These are phyloP conservation scores for Augiades crinisus DNA, from an alignment of 2,888 invertebrate species.

Conservation along the genomic window DNA sequence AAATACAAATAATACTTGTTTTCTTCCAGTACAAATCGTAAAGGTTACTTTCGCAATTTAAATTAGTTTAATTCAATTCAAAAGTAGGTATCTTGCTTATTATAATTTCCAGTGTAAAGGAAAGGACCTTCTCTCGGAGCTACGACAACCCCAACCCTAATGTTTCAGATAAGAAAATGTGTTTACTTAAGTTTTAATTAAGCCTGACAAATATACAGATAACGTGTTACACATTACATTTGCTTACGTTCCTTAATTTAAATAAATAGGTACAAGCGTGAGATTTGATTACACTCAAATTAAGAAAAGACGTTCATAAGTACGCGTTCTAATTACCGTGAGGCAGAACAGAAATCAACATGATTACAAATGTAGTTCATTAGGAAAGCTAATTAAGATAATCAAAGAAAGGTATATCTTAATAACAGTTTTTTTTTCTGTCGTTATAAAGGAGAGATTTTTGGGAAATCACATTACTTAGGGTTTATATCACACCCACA, in stretches of 20 bases:
- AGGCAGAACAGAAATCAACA: neutral
- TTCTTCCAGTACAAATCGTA: no score
- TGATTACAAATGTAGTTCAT: neutral
- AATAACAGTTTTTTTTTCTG: neutral
- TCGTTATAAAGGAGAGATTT: no score
- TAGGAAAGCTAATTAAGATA: neutral
- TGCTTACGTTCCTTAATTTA: neutral
- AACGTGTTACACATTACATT: neutral
- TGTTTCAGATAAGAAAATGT: slow-evolving; percentile 18
- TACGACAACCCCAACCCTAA: neutral
- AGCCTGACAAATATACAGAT: slow-evolving; percentile 18
- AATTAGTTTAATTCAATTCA: neutral
- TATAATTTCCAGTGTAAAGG: slow-evolving; percentile 51
- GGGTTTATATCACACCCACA: no score
- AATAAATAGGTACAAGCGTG: neutral
- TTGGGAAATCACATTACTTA: no score
- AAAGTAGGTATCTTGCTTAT: neutral
- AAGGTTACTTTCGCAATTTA: neutral
- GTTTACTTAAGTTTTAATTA: slow-evolving; percentile 31
- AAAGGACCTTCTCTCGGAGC: neutral
- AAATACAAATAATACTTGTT: no score
- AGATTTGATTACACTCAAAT: neutral
- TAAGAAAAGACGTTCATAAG: neutral
- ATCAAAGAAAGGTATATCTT: neutral
- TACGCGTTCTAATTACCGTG: neutral